Conservation (phyloP, 2,888 invertebrate genomes). For the Phyllotreta striolata region DNA sequence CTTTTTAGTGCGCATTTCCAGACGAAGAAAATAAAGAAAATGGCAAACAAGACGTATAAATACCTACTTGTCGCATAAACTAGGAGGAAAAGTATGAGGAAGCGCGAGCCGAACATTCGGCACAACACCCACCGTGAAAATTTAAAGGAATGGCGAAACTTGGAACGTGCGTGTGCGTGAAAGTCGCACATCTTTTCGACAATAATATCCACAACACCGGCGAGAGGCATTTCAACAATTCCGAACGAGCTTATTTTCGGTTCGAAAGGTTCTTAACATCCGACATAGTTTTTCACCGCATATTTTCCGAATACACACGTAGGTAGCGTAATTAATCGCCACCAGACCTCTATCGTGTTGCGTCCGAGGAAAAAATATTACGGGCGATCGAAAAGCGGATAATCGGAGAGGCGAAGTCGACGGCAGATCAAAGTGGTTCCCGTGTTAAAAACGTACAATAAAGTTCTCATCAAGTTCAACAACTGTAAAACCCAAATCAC, state of each 20-base stretch:
- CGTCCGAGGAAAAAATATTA: background rate
- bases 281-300: constrained; percentile 8
- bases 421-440: background rate
- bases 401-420: background rate
- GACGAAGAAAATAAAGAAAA: too few relatives aligned
- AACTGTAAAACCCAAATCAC: constrained; percentile 26
- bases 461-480: constrained; percentile 24
- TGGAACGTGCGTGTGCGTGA: background rate
- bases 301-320: background rate
- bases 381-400: background rate
- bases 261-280: constrained; percentile 13
- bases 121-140: too few relatives aligned
- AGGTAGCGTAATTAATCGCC: too few relatives aligned
- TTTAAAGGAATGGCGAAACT: too few relatives aligned
- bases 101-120: too few relatives aligned
- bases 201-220: constrained; percentile 4
- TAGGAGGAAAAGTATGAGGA: too few relatives aligned
- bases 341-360: too few relatives aligned
- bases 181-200: constrained; percentile 12
- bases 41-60: too few relatives aligned
- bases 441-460: constrained; percentile 4
- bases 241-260: constrained; percentile 10
- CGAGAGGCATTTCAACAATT: constrained; percentile 15
- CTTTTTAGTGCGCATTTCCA: too few relatives aligned
- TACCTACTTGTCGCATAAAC: too few relatives aligned